Evolutionary conservation across 2,888 invertebrate genomes (phyloP).

Genomic region (Meganola albula): DNA sequence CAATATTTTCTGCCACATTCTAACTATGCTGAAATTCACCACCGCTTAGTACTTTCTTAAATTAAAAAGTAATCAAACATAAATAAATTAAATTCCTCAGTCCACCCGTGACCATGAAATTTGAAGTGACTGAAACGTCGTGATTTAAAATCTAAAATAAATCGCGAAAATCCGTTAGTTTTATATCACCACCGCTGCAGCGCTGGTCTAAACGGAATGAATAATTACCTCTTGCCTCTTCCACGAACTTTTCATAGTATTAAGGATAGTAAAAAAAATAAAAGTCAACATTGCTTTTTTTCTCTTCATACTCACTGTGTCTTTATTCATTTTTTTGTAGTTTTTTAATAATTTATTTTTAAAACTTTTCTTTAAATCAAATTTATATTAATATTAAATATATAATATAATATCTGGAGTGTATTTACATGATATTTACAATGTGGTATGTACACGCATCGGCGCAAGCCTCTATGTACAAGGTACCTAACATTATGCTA

Average conservation of each 20-base stretch:
- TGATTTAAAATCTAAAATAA: no score
- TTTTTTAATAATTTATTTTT: constrained; percentile 64
- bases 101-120: no score
- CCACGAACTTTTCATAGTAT: no score
- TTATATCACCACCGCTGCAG: no score
- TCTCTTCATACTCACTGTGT: constrained; percentile 74
- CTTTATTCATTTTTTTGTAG: constrained; percentile 65
- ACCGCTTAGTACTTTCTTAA: no score
- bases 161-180: no score
- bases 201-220: no score
- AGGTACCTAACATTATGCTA: constrained; percentile 30
- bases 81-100: no score
- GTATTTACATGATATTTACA: constrained; percentile 73
- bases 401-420: constrained; percentile 61
- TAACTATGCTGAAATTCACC: no score
- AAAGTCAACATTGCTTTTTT: constrained; percentile 61
- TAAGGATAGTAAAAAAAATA: constrained; percentile 32
- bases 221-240: neutral
- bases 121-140: no score
- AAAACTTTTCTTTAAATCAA: constrained; percentile 71
- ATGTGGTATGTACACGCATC: constrained; percentile 31
- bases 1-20: no score
- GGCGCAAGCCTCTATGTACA: constrained; percentile 49
- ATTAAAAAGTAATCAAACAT: no score
- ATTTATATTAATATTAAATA: constrained; percentile 71